Base-by-base conservation (phyloP, 2,888 invertebrate species). In the Alloplasta piceator region DNA sequence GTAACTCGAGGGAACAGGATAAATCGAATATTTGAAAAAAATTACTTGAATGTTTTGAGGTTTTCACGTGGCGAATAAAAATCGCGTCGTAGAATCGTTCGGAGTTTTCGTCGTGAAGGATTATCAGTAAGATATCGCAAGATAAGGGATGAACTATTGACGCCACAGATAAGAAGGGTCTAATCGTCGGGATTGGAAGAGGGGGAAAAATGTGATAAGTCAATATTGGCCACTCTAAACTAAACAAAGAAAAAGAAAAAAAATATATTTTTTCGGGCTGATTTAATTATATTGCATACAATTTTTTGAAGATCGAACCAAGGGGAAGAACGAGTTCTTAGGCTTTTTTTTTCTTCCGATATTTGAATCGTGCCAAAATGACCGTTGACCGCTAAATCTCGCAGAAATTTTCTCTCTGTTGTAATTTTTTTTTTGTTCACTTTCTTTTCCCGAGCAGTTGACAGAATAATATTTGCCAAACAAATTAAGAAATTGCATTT, bases 321-420 rank as follows among this genome's bases (percentile, higher is more conserved):
- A 50, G 4, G 6, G 5, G n/a, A 73, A 75, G 14, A 46, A 48
- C 50, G 41, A 50, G 36, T 58, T 68, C 41, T 16, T 50, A 52
- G 39, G 70, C 39, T 67, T 55, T 56, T 16, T 60, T 52, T 63
- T 41, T n/a, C 52, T 43, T 55, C 61, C 26, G 26, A 26, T 3
- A 26, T 2, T 26, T 26, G 26, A 14, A 55, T 56, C 66, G 80
- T 80, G 80, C 80, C 80, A 80, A 75, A 76, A 61, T 9, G 5
- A 60, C 26, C 66, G 52, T 75, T 52, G 58, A 70, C 67, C 46
- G 61, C 50, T 14, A 9, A 52, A 61, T 71, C 36, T 16, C 48
- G n/a, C 10, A 36, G 41, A 36, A 36, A 68, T 56, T n/a, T 26
- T 26, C 26, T 26, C 1, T 26, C 26, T 26, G 26, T 26, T 26